Evolutionary conservation across 2,888 invertebrate genomes (phyloP).

Genomic region (Andricus curvator): DNA sequence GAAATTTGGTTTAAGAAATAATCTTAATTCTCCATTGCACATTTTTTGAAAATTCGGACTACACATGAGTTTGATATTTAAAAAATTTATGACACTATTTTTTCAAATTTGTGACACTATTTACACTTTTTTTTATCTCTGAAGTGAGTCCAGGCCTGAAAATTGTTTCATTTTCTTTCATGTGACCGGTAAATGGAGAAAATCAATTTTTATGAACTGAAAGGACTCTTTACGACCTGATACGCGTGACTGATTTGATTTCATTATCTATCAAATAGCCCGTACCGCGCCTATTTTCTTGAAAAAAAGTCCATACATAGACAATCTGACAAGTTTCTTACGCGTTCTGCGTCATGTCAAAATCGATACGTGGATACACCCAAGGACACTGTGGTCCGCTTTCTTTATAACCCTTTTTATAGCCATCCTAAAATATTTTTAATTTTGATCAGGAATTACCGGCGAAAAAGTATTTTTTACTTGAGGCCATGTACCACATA

Average conservation of each 20-base stretch:
- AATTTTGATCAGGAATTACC: too few relatives aligned
- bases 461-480: too few relatives aligned
- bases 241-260: constrained; percentile 8
- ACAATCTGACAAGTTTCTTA: not conserved
- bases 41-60: too few relatives aligned
- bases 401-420: not conserved
- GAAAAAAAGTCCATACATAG: not conserved
- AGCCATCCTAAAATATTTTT: too few relatives aligned
- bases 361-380: not conserved
- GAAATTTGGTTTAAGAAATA: too few relatives aligned
- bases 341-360: constrained; percentile 7
- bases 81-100: too few relatives aligned
- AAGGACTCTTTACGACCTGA: not conserved
- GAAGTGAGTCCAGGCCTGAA: not conserved
- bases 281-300: constrained; percentile 13
- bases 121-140: too few relatives aligned
- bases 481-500: too few relatives aligned
- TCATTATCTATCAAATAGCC: constrained; percentile 10
- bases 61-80: too few relatives aligned
- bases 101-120: too few relatives aligned
- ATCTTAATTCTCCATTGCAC: too few relatives aligned
- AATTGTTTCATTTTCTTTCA: not conserved
- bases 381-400: not conserved
- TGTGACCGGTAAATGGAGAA: not conserved
- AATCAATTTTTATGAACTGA: not conserved